These are phyloP conservation scores for Cryptocheilus praepositus DNA, from an alignment of 2,888 invertebrate species.

Conservation along the genomic window DNA sequence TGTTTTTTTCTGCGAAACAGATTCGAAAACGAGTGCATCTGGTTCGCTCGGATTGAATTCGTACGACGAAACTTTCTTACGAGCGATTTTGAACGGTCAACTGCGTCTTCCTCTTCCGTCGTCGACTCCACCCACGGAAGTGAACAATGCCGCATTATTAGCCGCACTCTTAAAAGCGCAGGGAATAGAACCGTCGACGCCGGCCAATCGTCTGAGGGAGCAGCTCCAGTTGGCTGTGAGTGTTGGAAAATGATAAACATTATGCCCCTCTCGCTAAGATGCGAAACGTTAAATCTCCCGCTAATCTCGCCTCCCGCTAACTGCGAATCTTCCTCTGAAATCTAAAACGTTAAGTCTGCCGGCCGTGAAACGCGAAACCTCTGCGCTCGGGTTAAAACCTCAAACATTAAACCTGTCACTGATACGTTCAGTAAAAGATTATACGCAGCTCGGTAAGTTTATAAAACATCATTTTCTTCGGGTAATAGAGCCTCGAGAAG, in stretches of 20 bases:
- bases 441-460: background rate
- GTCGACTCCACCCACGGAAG: slow-evolving; percentile 73
- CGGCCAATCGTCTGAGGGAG: slow-evolving; percentile 78
- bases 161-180: slow-evolving; percentile 83
- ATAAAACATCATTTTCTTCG: slow-evolving; percentile 10
- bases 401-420: too few relatives aligned
- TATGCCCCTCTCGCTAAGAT: too few relatives aligned
- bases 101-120: slow-evolving; percentile 56
- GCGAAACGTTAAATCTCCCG: too few relatives aligned
- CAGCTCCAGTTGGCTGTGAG: slow-evolving; percentile 79
- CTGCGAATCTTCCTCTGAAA: too few relatives aligned
- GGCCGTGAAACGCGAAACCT: too few relatives aligned
- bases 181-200: slow-evolving; percentile 84
- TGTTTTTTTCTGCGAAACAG: background rate
- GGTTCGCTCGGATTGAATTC: slow-evolving; percentile 2
- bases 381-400: too few relatives aligned
- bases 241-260: slow-evolving; percentile 40
- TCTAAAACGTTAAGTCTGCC: too few relatives aligned
- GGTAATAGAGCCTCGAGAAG: slow-evolving; percentile 70
- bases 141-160: slow-evolving; percentile 82
- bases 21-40: background rate
- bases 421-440: too few relatives aligned
- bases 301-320: too few relatives aligned
- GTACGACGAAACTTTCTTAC: slow-evolving; percentile 65
- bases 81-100: slow-evolving; percentile 60